Conservation (phyloP, 2,113 vertebrate genomes). For the Anser cygnoides region DNA sequence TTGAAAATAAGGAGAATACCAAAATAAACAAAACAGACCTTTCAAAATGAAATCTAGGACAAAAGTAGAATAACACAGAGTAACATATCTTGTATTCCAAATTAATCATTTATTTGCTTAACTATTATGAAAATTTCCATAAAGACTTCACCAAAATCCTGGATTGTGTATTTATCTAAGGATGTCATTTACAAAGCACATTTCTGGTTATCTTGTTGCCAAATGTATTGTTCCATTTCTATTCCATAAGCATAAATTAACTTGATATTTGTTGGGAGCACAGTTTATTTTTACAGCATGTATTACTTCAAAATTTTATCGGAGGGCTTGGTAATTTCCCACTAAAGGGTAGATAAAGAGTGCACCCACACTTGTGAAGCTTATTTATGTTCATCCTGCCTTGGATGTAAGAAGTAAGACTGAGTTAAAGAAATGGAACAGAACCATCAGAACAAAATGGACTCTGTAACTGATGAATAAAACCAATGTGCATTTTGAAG, state of each 20-base stretch:
- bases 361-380: background rate
- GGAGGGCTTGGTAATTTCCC: background rate
- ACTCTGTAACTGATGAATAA: background rate
- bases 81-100: background rate
- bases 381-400: background rate
- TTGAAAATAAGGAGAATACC: conserved; percentile 10
- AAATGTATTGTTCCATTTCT: background rate
- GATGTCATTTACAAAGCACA: background rate
- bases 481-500: background rate
- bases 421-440: background rate
- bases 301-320: background rate
- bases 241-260: background rate
- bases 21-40: background rate
- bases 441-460: background rate
- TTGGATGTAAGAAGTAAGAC: background rate
- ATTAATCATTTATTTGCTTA: conserved; percentile 21
- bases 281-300: background rate
- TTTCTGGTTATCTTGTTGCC: background rate
- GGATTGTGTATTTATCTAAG: background rate
- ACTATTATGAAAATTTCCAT: background rate
- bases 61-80: background rate
- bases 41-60: background rate
- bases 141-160: background rate
- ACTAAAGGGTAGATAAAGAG: background rate
- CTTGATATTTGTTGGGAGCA: background rate